Base-by-base conservation (phyloP, 1,140 invertebrate species). In the Drosophila kikkawai region DNA sequence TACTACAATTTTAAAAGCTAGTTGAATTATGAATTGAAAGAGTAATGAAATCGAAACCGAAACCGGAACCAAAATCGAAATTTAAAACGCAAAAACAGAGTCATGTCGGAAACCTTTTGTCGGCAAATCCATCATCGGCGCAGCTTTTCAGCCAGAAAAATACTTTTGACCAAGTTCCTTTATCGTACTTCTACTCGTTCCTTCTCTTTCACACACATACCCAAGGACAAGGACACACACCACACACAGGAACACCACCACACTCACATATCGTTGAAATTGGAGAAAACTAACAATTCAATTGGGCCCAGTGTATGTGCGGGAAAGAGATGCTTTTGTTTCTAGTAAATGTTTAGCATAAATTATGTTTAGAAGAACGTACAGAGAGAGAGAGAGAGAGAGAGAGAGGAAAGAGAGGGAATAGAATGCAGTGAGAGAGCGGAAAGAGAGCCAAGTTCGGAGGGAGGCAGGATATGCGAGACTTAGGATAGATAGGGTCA, bases 401-500 rank as follows among this genome's bases (percentile, higher is more conserved):
- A 6, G 26, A 29, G 26, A 29, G 6, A 29, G 26, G 26, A 12
- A 1, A 17, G 13, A 5, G 17, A n/a, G 39, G 26, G 9, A 0
- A 13, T 13, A 11, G 11, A 29, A 29, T 29, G 34, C 37, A n/a
- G 37, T 4, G 12, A 11, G 17, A 17, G 12, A 11, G 17, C 13
- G 9, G n/a, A 19, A n/a, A 37, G 44, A 67, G 63, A 66, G 59
- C 51, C 51, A 55, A 55, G 51, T 55, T 55, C 51, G 17, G 51
- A 37, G 29, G 29, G 32, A n/a, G 17, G 6, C 22, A 19, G 13
- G 19, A 13, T 15, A 17, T 29, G 60, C 42, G 17, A 37, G 41
- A 32, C 44, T 48, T 76, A 56, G 61, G 74, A 34, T 76, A 75
- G 53, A 51, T 75, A 57, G 71, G 60, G 70, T 42, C 59, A 75